Conservation (phyloP, 23 tunicate genomes). For the Halocynthia roretzi region DNA sequence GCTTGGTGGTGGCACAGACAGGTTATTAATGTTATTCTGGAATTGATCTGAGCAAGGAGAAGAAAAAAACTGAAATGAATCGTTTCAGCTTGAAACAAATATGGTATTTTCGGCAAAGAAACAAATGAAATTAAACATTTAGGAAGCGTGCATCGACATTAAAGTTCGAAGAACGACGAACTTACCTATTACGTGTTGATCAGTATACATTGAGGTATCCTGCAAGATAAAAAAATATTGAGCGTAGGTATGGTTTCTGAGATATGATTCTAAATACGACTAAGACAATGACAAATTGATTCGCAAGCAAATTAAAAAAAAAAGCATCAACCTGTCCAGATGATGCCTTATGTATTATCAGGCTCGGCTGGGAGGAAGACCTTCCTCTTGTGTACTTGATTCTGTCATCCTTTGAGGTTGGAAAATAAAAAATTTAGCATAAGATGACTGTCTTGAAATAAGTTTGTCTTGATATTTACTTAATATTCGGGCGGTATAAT, state of each 20-base stretch:
- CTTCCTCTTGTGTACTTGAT: conserved; percentile 18
- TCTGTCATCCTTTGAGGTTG: conserved; percentile 4
- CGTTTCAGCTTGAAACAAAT: background rate
- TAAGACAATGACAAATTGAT: background rate
- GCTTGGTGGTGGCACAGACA: background rate
- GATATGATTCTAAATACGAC: background rate
- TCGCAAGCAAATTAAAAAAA: background rate
- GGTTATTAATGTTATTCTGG: background rate
- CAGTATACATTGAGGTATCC: background rate
- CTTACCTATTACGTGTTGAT: background rate
- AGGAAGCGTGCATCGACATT: background rate
- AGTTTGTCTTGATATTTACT: too few relatives aligned
- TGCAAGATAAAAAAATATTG: too few relatives aligned
- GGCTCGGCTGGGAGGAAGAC: conserved; percentile 81
- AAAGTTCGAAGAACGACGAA: background rate
- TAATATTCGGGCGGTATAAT: too few relatives aligned
- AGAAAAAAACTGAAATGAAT: background rate
- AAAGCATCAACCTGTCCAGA: conserved; percentile 9
- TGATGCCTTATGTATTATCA: conserved; percentile 46
- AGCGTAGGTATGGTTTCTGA: background rate
- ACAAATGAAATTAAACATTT: background rate
- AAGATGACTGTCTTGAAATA: too few relatives aligned
- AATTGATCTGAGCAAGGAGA: conserved; percentile 3
- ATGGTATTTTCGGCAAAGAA: background rate
- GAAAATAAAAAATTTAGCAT: background rate